Base-by-base conservation (phyloP, 2,113 vertebrate species). In the Podilymbus podiceps region DNA sequence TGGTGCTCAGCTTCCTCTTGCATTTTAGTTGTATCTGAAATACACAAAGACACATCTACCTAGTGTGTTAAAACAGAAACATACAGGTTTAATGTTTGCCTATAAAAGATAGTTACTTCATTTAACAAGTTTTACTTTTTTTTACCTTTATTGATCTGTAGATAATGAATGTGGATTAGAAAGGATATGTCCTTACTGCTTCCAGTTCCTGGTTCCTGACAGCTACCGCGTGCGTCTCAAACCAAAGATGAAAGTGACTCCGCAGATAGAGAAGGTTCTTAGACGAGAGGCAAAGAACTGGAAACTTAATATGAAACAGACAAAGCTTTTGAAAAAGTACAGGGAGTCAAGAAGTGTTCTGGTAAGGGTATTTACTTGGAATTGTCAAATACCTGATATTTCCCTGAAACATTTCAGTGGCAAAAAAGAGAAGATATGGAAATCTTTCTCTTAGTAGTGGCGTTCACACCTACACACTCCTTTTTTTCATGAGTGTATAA, bases 141-240 rank as follows among this genome's bases (percentile, higher is more conserved):
- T 53, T 90, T 94, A 19, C 62, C 62, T 89, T 96, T 49, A 87
- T 67, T 89, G 83, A 80, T 73, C 91, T 97, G 50, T 92, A 99
- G 98, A 62, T 49, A 40, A 77, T 11, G 92, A 81, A 27, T 4
- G 8, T 46, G 88, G 66, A 88, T 95, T 97, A 56, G 91, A 97
- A 85, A 78, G 93, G 50, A 15, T 98, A 31, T 99, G 99, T 95
- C 96, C 97, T 6, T 96, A 98, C 97, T 99, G 99, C 96, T 98
- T 98, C 96, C 98, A 99, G 98, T 98, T 98, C 96, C 97, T 98
- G 62, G 92, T 97, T 90, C 98, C 98, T 30, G 98, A 97, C 92
- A 98, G 98, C 87, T 96, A 97, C 88, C 97, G 97, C 8, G 97
- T 99, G 9, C 98, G 99, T 27, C 97, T 99, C 73, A 98, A 97